These are phyloP conservation scores for Drosophila conformis DNA, from an alignment of 2,888 invertebrate species.

Conservation along the genomic window DNA sequence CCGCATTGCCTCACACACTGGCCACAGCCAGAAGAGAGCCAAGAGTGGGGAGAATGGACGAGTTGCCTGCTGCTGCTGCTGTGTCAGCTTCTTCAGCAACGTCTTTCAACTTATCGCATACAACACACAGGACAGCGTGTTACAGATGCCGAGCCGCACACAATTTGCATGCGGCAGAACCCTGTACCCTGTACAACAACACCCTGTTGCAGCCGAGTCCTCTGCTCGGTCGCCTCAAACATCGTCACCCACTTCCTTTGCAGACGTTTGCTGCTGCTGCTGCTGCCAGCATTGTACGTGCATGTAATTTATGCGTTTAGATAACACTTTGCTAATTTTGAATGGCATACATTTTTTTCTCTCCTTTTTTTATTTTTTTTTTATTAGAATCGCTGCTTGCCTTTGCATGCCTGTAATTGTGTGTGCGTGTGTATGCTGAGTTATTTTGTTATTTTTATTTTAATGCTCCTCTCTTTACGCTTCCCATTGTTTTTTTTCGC, in stretches of 20 bases:
- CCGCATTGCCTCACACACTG: slow-evolving; percentile 74
- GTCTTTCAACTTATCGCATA: slow-evolving; percentile 76
- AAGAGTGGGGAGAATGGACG: slow-evolving; percentile 35
- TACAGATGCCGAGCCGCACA: slow-evolving; percentile 39
- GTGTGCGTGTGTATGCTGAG: slow-evolving; percentile 69
- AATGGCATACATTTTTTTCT: slow-evolving; percentile 77
- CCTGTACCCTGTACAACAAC: slow-evolving; percentile 14
- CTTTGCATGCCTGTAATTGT: slow-evolving; percentile 73
- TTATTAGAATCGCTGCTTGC: slow-evolving; percentile 54
- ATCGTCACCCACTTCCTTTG: slow-evolving; percentile 57
- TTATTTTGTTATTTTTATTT: slow-evolving; percentile 44
- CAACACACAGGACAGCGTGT: slow-evolving; percentile 12
- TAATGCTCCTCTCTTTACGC: slow-evolving; percentile 4
- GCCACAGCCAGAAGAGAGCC: slow-evolving; percentile 16
- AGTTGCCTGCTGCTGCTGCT: slow-evolving; percentile 61
- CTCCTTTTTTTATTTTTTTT: background rate
- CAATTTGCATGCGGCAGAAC: slow-evolving; percentile 71
- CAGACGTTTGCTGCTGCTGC: slow-evolving; percentile 6
- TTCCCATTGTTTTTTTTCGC: slow-evolving; percentile 28
- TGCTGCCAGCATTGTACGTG: slow-evolving; percentile 71
- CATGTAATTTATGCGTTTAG: slow-evolving; percentile 82
- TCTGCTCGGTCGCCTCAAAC: slow-evolving; percentile 35
- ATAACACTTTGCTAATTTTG: slow-evolving; percentile 82
- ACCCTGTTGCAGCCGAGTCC: slow-evolving; percentile 33
- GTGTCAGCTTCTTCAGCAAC: slow-evolving; percentile 78